phyloP scores from a whole-genome alignment of 1,140 invertebrate genomes.

The Zaprionus tsacasi region DNA sequence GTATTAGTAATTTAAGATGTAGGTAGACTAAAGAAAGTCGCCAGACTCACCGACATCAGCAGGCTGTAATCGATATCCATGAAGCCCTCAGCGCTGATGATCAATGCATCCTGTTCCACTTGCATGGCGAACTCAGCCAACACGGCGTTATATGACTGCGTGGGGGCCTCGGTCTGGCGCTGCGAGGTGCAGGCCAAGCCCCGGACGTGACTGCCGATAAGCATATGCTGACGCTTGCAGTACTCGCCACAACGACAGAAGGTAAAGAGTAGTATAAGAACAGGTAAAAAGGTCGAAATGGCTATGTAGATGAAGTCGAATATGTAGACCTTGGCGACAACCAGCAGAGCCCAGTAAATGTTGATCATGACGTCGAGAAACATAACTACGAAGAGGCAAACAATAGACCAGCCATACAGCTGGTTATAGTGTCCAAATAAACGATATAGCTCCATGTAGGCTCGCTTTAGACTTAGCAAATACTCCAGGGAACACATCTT shows the following conservation, averaged over 20 bases:
- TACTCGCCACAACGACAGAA: conserved; percentile 64
- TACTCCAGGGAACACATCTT: conserved; percentile 63
- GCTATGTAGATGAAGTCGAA: conserved; percentile 42
- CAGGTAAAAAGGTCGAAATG: conserved; percentile 30
- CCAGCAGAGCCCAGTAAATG: conserved; percentile 61
- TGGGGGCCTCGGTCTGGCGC: conserved; percentile 7
- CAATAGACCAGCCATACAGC: conserved; percentile 63
- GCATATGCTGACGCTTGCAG: conserved; percentile 54
- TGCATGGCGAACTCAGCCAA: conserved; percentile 62
- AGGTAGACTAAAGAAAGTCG: neutral
- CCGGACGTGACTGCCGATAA: conserved; percentile 59
- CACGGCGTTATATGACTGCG: conserved; percentile 47
- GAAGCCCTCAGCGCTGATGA: conserved; percentile 64
- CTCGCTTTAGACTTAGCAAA: conserved; percentile 50
- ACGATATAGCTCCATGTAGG: conserved; percentile 60
- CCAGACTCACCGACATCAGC: conserved; percentile 62
- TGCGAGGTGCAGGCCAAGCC: conserved; percentile 39
- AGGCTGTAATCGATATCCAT: conserved; percentile 63
- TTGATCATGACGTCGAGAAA: conserved; percentile 68
- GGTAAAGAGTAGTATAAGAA: conserved; percentile 35
- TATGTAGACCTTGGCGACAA: conserved; percentile 43
- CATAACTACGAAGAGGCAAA: conserved; percentile 61
- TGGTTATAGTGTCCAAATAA: conserved; percentile 50
- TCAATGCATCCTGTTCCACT: conserved; percentile 63
- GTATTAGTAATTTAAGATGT: neutral